Base-by-base conservation (phyloP, 2,888 invertebrate genomes). In the Orthonychiurus folsomi region DNA sequence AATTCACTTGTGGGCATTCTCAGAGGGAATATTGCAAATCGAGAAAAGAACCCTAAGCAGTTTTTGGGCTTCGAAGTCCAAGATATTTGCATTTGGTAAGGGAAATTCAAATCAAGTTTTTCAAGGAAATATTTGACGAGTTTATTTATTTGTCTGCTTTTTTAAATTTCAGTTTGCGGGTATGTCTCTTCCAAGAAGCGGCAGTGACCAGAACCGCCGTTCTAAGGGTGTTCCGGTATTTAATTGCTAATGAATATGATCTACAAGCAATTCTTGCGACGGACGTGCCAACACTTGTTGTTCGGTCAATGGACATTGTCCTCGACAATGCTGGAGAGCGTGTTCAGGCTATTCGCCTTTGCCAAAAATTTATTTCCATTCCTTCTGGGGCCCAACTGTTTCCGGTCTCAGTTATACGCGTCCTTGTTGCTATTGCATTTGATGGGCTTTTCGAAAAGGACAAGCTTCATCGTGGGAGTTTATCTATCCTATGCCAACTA, bases 161-260 rank as follows among this genome's bases (percentile, higher is more conserved):
- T n/a, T n/a, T n/a, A n/a, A n/a, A 71, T 79, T 81, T 61, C 76
- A 95, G 96, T 78, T 83, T 96, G 75, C 86, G 93, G 73, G 83
- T 89, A 65, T 85, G 89, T 62, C 81, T 94, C 71, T 83, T 92
- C 61, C 87, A 93, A 77, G 88, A 93, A 72, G 87, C 89, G 67
- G 88, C 91, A 73, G 89, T 92, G 77, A 86, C 96, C 63, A 83
- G 95, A 75, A 90, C 93, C 69, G 92, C 90, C 61, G 87, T 90
- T 50, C 80, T 96, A 68, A 83, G 95, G 74, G 89, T 89, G 59
- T 82, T 94, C 66, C 84, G 95, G 69, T 90, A 94, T 78, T 81
- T 91, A 74, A 81, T 94, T 61, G 84, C 83, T 75, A 85, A 85
- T 70, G 85, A 87, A 74, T 84, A 85, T 76, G 88, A 92, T 78